A percentile compares a stretch with the other conserved stretches of the same genome.
Conservation (phyloP, 2,113 vertebrate species). For the Aptenodytes patagonicus region DNA sequence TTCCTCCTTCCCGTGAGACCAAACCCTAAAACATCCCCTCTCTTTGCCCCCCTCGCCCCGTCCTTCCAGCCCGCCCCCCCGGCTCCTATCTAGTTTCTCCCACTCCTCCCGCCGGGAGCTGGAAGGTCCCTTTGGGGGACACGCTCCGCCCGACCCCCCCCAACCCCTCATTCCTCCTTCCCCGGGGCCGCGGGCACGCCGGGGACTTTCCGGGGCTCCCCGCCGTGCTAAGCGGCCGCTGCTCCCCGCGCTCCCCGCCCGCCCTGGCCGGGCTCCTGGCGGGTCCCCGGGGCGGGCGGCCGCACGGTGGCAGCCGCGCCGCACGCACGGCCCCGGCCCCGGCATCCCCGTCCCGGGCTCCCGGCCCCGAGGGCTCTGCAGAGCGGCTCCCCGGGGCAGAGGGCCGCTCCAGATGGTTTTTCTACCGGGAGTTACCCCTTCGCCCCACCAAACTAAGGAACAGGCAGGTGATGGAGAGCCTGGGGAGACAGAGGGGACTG, state of each 20-base stretch:
- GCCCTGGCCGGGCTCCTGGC: background rate
- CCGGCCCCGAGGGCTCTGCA: background rate
- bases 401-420: background rate
- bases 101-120: background rate
- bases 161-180: background rate
- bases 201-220: background rate
- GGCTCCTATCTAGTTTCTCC: background rate
- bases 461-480: background rate
- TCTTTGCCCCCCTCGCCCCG: background rate
- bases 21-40: background rate
- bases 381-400: no score
- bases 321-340: background rate
- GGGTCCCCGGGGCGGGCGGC: background rate
- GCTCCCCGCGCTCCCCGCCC: background rate
- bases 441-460: background rate
- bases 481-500: background rate
- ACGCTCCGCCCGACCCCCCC: background rate
- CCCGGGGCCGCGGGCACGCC: background rate
- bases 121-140: background rate
- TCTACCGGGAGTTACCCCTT: background rate
- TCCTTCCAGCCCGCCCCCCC: background rate
- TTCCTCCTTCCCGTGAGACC: background rate
- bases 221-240: background rate
- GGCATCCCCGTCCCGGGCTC: no score
- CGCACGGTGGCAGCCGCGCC: constrained; percentile 72